These are phyloP conservation scores for Ganaspis brasiliensis DNA, from an alignment of 2,888 invertebrate genomes.

Conservation along the genomic window DNA sequence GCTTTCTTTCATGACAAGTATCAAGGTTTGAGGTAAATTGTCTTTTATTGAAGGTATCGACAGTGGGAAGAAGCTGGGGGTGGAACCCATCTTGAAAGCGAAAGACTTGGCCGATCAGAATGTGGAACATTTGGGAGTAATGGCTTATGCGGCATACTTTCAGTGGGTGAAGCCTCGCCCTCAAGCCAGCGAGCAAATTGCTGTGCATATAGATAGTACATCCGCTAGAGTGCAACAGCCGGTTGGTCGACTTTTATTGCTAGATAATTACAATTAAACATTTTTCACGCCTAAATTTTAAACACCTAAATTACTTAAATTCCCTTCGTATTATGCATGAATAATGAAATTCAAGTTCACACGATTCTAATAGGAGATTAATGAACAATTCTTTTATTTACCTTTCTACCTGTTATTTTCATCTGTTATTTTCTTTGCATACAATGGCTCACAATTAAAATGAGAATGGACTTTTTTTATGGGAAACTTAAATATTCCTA, in stretches of 20 bases:
- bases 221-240: constrained; percentile 93
- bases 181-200: constrained; percentile 90
- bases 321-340: constrained; percentile 13
- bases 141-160: constrained; percentile 97
- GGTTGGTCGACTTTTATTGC: constrained; percentile 82
- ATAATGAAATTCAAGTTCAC: constrained; percentile 39
- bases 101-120: constrained; percentile 97
- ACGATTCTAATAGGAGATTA: not conserved
- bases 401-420: constrained; percentile 5
- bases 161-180: constrained; percentile 94
- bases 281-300: constrained; percentile 29
- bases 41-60: constrained; percentile 81
- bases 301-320: constrained; percentile 17
- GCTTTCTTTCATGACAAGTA: not conserved
- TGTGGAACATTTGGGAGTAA: constrained; percentile 97
- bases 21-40: not conserved
- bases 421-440: not conserved
- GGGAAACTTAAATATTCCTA: too few relatives aligned
- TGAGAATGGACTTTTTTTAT: too few relatives aligned
- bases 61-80: constrained; percentile 86
- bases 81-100: constrained; percentile 94
- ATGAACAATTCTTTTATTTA: constrained; percentile 4
- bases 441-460: not conserved
- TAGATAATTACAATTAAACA: constrained; percentile 47
- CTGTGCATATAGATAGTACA: constrained; percentile 90